Base-by-base conservation (phyloP, 2,888 invertebrate species). In the Eubasilissa splendida region DNA sequence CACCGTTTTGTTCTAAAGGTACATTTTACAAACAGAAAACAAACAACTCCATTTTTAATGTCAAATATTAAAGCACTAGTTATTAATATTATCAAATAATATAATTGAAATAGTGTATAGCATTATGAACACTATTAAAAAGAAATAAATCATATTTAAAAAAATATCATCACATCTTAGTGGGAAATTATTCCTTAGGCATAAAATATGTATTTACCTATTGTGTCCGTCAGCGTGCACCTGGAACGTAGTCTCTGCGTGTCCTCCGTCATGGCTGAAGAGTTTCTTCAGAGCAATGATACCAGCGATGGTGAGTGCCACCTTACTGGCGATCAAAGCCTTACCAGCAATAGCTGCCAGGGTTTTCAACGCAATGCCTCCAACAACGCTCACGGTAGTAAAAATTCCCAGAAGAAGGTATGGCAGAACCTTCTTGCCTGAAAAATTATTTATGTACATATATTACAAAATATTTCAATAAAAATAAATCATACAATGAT, bases 211-310 rank as follows among this genome's bases (percentile, higher is more conserved):
- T 42, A 42, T 42, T 42, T 42, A 42, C 93, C 93, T 92, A 88
- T 93, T 93, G 87, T 93, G 93, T 85, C 93, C 92, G 86, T 92
- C 91, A 84, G 94, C 93, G 85, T 94, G 93, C 75, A 94, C 94
- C 87, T 94, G 93, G 88, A 94, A 92, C 84, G 93, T 92, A 68
- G 92, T 91, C 86, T 93, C 92, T 83, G 92, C 92, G 82, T 92
- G 90, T 83, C 91, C 88, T 84, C 90, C 88, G 84, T 94, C 93
- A 84, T 93, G 93, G 82, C 93, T 92, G 88, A 94, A 94, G 84
- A 95, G 90, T 87, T 94, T 94, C 89, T 94, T 94, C 84, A 94
- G 87, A 33, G 93, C 94, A 85, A 94, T 93, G 80, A 94, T 93
- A 77, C 94, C 93, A 82, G 94, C 93, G 85, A 95, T 94, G 82